Percentiles rank a stretch among this genome's conserved stretches.
Conservation (phyloP, 1,140 invertebrate genomes). For the Micrasema minimum region DNA sequence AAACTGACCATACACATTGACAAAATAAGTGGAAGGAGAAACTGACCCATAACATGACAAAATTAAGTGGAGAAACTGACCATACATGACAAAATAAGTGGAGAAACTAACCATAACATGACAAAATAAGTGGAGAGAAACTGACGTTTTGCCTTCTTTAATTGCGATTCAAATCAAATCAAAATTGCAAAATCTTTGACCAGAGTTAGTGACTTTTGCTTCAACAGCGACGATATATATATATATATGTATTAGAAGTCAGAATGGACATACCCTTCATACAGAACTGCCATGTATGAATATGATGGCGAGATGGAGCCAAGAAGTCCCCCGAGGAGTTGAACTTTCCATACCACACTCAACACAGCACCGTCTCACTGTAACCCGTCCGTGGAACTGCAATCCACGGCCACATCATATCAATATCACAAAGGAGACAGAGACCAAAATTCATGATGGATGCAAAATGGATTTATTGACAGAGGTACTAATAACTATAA, state of each 20-base stretch:
- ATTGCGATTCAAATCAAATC: background rate
- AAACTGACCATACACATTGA: too few relatives aligned
- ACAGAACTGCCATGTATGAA: conserved; percentile 89
- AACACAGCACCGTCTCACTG: conserved; percentile 81
- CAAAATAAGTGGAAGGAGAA: too few relatives aligned
- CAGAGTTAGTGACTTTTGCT: background rate
- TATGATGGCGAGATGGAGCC: conserved; percentile 88
- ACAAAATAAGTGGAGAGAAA: background rate
- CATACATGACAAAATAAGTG: background rate
- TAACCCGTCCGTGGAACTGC: conserved; percentile 85
- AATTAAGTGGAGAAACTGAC: too few relatives aligned
- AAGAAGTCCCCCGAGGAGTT: conserved; percentile 77
- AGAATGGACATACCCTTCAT: conserved; percentile 75
- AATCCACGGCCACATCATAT: conserved; percentile 58
- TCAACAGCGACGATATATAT: background rate
- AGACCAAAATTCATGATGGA: background rate
- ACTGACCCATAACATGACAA: too few relatives aligned
- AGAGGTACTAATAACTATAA: background rate
- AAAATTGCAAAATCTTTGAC: too few relatives aligned
- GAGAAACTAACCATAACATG: background rate
- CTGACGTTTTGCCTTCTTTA: background rate
- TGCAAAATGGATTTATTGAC: background rate
- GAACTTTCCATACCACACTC: conserved; percentile 84
- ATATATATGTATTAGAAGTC: background rate
- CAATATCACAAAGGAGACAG: background rate